Evolutionary conservation across 1,140 invertebrate species (phyloP).

Genomic region (Metopolophium dirhodum): DNA sequence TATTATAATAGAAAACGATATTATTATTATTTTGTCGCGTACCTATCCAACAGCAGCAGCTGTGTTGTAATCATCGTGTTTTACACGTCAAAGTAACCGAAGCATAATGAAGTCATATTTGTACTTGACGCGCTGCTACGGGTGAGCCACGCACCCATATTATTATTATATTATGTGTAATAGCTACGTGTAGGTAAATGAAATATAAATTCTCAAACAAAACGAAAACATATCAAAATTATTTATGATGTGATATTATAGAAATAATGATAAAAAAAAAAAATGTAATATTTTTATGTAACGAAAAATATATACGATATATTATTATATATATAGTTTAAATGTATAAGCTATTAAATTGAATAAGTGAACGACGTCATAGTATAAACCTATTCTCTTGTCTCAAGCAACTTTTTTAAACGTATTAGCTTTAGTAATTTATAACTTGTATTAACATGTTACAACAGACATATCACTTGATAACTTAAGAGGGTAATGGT

Average conservation of each 20-base stretch:
- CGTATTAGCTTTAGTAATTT: background rate
- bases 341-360: background rate
- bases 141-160: background rate
- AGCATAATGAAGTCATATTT: background rate
- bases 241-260: slow-evolving; percentile 31
- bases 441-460: background rate
- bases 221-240: slow-evolving; percentile 32
- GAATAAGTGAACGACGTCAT: background rate
- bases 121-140: background rate
- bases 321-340: background rate
- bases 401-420: slow-evolving; percentile 27
- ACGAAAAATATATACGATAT: background rate
- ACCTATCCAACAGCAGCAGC: background rate
- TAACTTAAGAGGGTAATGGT: slow-evolving; percentile 38
- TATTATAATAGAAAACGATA: background rate
- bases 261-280: background rate
- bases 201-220: background rate
- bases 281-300: slow-evolving; percentile 7
- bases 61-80: background rate
- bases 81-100: background rate
- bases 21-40: background rate
- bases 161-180: background rate
- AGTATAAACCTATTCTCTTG: background rate
- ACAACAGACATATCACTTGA: slow-evolving; percentile 35
- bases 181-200: background rate